These are phyloP conservation scores for Brachymystax lenok DNA, from an alignment of 2,797 vertebrate species.

Conservation along the genomic window DNA sequence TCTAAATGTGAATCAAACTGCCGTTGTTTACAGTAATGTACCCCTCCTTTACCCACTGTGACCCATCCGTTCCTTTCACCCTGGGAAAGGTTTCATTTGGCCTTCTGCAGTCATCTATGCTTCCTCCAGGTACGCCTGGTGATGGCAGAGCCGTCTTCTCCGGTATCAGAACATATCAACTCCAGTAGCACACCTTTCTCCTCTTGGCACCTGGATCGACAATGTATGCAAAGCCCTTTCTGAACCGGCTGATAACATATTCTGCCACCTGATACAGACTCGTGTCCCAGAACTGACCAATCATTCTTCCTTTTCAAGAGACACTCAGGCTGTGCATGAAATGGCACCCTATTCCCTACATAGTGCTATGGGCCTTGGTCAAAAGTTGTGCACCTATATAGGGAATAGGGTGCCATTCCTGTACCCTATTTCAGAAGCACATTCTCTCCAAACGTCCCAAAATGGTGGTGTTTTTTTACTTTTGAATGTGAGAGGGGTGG, in stretches of 20 bases:
- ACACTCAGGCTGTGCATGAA: background rate
- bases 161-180: background rate
- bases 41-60: background rate
- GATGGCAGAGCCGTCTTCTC: background rate
- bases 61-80: background rate
- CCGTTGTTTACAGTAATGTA: slow-evolving; percentile 48
- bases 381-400: no score
- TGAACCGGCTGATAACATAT: background rate
- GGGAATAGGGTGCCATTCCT: no score
- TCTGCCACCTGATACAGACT: background rate
- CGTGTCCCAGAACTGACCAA: background rate
- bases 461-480: background rate
- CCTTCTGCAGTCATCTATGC: slow-evolving; percentile 6
- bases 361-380: no score
- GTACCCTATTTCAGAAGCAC: no score
- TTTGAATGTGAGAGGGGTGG: background rate
- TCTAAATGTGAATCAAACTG: background rate
- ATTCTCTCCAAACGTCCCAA: background rate
- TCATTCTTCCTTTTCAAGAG: background rate
- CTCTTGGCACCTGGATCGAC: background rate
- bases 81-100: background rate
- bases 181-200: background rate
- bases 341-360: background rate
- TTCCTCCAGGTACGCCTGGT: slow-evolving; percentile 6
- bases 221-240: background rate